Percentiles rank a stretch among this genome's conserved stretches.
Conservation (phyloP, 2,113 vertebrate species). For the Corythornis madagascariensis region DNA sequence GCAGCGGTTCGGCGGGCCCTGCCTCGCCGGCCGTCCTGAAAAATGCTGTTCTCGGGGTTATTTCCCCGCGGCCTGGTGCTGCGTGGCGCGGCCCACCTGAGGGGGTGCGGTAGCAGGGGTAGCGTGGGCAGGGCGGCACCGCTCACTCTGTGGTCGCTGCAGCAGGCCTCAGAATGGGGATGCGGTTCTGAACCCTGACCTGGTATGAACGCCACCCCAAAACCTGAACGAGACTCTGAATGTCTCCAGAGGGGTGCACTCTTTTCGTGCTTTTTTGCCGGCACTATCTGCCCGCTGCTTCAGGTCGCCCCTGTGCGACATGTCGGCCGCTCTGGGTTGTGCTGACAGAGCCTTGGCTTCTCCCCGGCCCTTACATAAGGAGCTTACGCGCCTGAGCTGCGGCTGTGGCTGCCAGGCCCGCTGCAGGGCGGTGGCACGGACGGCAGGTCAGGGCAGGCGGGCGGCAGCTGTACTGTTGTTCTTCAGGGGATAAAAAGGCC, state of each 20-base stretch:
- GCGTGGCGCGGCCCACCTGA: not conserved
- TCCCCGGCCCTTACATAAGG: not conserved
- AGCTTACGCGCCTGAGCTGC: not conserved
- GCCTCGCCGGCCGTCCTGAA: not conserved
- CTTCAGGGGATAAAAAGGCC: not conserved
- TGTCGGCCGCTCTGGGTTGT: accelerated
- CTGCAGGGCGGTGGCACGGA: not conserved
- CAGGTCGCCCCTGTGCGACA: too few species aligned
- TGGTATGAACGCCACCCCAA: accelerated
- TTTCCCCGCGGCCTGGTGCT: not conserved
- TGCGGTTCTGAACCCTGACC: not conserved
- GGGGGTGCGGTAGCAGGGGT: too few species aligned
- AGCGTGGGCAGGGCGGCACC: not conserved
- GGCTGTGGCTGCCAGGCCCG: not conserved
- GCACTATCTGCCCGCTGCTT: not conserved
- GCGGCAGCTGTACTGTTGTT: not conserved
- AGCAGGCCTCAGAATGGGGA: too few species aligned
- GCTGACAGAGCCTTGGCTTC: not conserved
- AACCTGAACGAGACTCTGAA: accelerated
- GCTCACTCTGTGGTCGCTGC: not conserved
- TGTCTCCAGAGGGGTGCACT: not conserved
- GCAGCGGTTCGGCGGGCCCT: not conserved
- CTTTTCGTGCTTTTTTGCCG: too few species aligned
- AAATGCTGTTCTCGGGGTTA: accelerated
- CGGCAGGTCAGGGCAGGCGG: not conserved